These are phyloP conservation scores for Pseudorhombus dupliciocellatus DNA, from an alignment of 2,113 vertebrate genomes.

Conservation along the genomic window DNA sequence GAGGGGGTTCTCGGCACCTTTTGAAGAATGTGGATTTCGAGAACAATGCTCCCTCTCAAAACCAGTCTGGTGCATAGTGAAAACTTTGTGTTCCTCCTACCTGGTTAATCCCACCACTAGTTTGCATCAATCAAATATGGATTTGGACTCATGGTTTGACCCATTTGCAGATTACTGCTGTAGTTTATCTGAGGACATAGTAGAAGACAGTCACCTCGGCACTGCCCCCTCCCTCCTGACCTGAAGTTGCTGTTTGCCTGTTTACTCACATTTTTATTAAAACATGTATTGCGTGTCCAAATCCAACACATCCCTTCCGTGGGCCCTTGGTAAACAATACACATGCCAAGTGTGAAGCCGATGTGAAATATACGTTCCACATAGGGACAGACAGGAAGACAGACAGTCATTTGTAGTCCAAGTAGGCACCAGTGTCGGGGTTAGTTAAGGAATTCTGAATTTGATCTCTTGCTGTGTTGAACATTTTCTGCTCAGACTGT, in stretches of 20 bases:
- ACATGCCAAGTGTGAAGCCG: too few species aligned
- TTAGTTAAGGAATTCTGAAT: slow-evolving; percentile 21
- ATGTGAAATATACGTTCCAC: too few species aligned
- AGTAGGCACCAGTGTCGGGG: slow-evolving; percentile 21
- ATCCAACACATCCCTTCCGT: neutral
- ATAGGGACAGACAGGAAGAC: neutral
- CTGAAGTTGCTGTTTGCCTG: neutral
- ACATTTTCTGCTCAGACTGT: slow-evolving; percentile 49
- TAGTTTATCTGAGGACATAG: neutral
- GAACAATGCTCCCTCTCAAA: neutral
- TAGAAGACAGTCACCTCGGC: too few species aligned
- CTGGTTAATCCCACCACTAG: neutral
- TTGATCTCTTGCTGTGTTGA: slow-evolving; percentile 58
- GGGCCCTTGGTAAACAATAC: too few species aligned
- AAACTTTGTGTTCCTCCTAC: neutral
- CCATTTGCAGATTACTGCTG: too few species aligned
- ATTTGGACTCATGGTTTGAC: too few species aligned
- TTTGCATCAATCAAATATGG: too few species aligned
- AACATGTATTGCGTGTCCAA: neutral
- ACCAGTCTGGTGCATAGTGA: too few species aligned
- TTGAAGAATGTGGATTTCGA: neutral
- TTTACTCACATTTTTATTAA: neutral
- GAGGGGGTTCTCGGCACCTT: neutral
- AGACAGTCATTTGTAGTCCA: neutral
- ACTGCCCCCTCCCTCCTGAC: neutral